These are phyloP conservation scores for Hirundo rustica DNA, from an alignment of 2,797 vertebrate genomes.

Conservation along the genomic window DNA sequence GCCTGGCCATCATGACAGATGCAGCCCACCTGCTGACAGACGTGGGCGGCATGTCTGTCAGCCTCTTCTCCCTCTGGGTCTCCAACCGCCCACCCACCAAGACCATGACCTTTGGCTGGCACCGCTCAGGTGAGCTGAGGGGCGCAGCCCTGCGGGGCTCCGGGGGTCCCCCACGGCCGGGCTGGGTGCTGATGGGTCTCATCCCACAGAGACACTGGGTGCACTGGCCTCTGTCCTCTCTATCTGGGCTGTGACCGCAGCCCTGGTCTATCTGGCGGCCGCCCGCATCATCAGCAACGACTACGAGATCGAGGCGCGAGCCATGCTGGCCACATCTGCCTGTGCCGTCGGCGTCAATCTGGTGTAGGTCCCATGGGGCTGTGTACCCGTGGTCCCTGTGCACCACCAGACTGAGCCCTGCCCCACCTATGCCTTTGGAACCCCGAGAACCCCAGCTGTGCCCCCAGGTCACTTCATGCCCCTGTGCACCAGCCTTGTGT, in stretches of 20 bases:
- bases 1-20: slow-evolving; percentile 96
- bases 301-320: slow-evolving; percentile 91
- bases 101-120: slow-evolving; percentile 94
- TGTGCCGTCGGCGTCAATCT: slow-evolving; percentile 90
- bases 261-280: slow-evolving; percentile 90
- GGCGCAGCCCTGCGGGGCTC: rapidly evolving
- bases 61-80: slow-evolving; percentile 96
- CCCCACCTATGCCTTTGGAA: not conserved
- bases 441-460: not conserved
- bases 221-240: slow-evolving; percentile 91
- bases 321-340: slow-evolving; percentile 91
- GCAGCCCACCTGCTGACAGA: slow-evolving; percentile 94
- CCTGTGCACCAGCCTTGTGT: not conserved
- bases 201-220: slow-evolving; percentile 87
- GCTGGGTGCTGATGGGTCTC: rapidly evolving
- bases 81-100: slow-evolving; percentile 88
- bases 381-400: rapidly evolving
- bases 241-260: slow-evolving; percentile 94
- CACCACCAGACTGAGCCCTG: not conserved
- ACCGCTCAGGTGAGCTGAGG: slow-evolving; percentile 84
- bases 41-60: slow-evolving; percentile 94
- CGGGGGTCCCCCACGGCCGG: rapidly evolving
- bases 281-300: slow-evolving; percentile 89
- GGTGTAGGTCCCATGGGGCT: slow-evolving; percentile 72
- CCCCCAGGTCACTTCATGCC: not conserved